These are phyloP conservation scores for Lepus oiostolus DNA, from an alignment of 2,797 vertebrate genomes.

Conservation along the genomic window DNA sequence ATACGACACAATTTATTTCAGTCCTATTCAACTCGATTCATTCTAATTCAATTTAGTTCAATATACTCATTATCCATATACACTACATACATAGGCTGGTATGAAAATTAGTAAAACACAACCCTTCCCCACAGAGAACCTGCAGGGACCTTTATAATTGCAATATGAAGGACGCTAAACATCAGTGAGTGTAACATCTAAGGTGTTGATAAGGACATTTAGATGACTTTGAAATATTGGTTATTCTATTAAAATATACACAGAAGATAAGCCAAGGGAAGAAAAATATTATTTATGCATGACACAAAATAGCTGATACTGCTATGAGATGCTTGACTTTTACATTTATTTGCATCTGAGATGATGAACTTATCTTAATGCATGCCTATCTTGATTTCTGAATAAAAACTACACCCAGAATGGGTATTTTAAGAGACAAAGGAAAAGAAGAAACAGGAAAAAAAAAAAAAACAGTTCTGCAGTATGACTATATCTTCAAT, in stretches of 20 bases:
- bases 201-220: conserved; percentile 49
- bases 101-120: conserved; percentile 73
- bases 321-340: conserved; percentile 41
- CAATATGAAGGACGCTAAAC: conserved; percentile 30
- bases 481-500: conserved; percentile 31
- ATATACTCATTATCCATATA: conserved; percentile 74
- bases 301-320: conserved; percentile 43
- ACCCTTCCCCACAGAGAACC: conserved; percentile 31
- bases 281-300: conserved; percentile 62
- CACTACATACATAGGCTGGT: conserved; percentile 68
- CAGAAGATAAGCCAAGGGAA: conserved; percentile 47
- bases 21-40: conserved; percentile 79
- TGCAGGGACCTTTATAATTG: conserved; percentile 36
- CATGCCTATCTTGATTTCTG: background rate
- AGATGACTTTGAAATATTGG: conserved; percentile 57
- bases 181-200: background rate
- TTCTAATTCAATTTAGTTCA: conserved; percentile 79
- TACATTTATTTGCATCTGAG: conserved; percentile 25
- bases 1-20: conserved; percentile 81
- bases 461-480: background rate
- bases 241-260: conserved; percentile 51
- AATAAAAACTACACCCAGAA: conserved; percentile 45
- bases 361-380: conserved; percentile 59
- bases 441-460: background rate
- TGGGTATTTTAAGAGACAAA: conserved; percentile 71